phyloP scores from a whole-genome alignment of 2,888 invertebrate genomes.

The Keiferia lycopersicella region DNA sequence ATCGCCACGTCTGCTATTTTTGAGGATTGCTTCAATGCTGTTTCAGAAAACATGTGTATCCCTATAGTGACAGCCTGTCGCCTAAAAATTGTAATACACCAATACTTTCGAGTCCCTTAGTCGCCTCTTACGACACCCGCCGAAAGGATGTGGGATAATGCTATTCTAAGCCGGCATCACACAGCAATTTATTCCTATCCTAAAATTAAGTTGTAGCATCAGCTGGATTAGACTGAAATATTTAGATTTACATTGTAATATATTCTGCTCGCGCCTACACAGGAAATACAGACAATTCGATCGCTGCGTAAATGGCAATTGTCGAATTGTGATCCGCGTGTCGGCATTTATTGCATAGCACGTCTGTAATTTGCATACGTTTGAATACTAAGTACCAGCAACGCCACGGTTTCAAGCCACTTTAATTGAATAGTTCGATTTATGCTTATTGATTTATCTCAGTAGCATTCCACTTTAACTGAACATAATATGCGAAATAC shows the following conservation, averaged over 20 bases:
- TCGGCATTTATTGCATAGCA: slow-evolving; percentile 80
- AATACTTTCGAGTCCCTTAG: too few species aligned
- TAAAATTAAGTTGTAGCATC: too few species aligned
- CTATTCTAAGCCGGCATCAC: too few species aligned
- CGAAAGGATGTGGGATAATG: too few species aligned
- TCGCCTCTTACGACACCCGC: too few species aligned
- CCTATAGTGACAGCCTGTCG: too few species aligned
- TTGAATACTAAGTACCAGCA: slow-evolving; percentile 76
- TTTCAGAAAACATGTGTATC: too few species aligned
- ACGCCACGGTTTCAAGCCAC: slow-evolving; percentile 73
- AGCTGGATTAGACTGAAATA: too few species aligned
- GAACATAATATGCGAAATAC: slow-evolving; percentile 18
- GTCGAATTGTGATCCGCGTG: slow-evolving; percentile 79
- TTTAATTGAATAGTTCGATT: slow-evolving; percentile 79
- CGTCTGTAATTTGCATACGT: slow-evolving; percentile 80
- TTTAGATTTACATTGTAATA: slow-evolving; percentile 5
- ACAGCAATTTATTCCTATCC: too few species aligned
- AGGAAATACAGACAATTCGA: slow-evolving; percentile 54
- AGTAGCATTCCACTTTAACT: neutral
- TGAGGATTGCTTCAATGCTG: too few species aligned
- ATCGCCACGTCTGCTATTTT: too few species aligned
- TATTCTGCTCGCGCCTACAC: slow-evolving; percentile 12
- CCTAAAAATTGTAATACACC: too few species aligned
- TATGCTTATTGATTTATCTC: slow-evolving; percentile 63
- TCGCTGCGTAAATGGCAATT: slow-evolving; percentile 76